phyloP scores from a whole-genome alignment of 2,888 invertebrate genomes.

The Coenonympha arcania region DNA sequence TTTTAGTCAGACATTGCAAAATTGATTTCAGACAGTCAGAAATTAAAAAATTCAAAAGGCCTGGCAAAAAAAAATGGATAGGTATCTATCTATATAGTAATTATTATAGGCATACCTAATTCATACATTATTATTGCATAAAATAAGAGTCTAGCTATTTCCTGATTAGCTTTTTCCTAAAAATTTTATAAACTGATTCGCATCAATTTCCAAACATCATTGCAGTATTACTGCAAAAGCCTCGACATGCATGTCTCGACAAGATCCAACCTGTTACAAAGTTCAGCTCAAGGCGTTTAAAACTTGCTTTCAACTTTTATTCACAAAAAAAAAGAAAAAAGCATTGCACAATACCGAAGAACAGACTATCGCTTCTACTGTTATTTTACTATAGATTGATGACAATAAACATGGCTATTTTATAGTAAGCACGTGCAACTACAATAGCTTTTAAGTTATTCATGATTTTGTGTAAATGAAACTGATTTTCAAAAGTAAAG shows the following conservation, averaged over 20 bases:
- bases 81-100: too few species aligned
- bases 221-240: constrained; percentile 24
- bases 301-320: constrained; percentile 35
- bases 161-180: too few species aligned
- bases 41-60: too few species aligned
- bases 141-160: too few species aligned
- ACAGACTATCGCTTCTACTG: constrained; percentile 13
- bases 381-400: constrained; percentile 24
- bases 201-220: too few species aligned
- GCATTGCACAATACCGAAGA: constrained; percentile 26
- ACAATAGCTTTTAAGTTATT: constrained; percentile 20
- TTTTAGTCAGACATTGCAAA: too few species aligned
- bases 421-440: constrained; percentile 29
- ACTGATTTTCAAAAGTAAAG: not conserved
- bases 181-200: too few species aligned
- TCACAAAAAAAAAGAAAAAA: constrained; percentile 31
- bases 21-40: too few species aligned
- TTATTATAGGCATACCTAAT: too few species aligned
- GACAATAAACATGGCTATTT: constrained; percentile 18
- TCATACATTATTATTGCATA: too few species aligned
- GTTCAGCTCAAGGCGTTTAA: constrained; percentile 39
- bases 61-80: too few species aligned
- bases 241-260: constrained; percentile 31
- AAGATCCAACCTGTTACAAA: constrained; percentile 56
- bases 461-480: constrained; percentile 13